Conservation (phyloP, 2,888 invertebrate species). For the Andricus quercusramuli region DNA sequence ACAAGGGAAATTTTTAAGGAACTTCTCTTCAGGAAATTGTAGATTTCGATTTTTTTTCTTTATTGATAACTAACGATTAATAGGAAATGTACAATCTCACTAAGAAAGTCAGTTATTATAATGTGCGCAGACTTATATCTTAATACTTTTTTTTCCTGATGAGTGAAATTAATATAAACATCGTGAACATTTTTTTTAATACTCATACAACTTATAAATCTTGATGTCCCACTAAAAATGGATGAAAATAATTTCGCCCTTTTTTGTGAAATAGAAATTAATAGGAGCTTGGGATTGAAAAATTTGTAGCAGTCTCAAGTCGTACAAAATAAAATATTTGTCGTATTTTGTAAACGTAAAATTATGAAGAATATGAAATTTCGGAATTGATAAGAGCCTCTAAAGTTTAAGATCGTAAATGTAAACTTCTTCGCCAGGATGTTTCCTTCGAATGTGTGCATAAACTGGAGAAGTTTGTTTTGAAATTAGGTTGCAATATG, state of each 20-base stretch:
- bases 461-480: constrained; percentile 69
- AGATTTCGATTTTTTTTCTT: neutral
- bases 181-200: neutral
- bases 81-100: neutral
- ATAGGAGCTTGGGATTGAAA: no score
- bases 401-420: constrained; percentile 50
- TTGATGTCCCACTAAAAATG: no score
- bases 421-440: constrained; percentile 64
- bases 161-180: neutral
- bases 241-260: no score
- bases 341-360: no score
- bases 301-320: no score
- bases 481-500: constrained; percentile 67
- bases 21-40: neutral
- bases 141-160: neutral
- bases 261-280: no score
- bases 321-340: no score
- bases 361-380: no score
- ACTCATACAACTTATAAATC: neutral
- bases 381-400: no score
- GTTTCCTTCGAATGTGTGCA: constrained; percentile 67
- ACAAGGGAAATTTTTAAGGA: neutral
- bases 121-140: neutral
- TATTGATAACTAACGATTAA: neutral
- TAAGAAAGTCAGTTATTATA: neutral